These are phyloP conservation scores for Macrostomum lignano DNA, from an alignment of 1,140 invertebrate species.

Conservation along the genomic window DNA sequence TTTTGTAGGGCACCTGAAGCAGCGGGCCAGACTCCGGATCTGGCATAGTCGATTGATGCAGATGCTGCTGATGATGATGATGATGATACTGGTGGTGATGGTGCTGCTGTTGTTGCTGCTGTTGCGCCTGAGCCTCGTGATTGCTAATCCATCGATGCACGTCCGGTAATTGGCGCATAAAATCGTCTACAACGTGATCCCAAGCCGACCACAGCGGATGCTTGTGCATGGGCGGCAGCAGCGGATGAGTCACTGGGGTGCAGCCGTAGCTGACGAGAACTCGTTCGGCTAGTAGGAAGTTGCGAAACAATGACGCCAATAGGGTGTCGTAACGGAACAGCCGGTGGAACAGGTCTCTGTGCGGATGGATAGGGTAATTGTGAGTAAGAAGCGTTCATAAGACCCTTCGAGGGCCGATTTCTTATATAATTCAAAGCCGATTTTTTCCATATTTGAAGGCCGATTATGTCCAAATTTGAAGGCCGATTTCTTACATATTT, in stretches of 20 bases:
- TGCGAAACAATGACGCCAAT: conserved; percentile 85
- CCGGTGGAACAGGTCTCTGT: conserved; percentile 63
- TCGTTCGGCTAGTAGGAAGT: conserved; percentile 77
- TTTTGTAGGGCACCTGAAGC: too few relatives aligned
- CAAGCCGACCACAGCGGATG: conserved; percentile 47
- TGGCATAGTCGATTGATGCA: too few relatives aligned
- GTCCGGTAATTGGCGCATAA: conserved; percentile 53
- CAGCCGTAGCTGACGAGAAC: conserved; percentile 86
- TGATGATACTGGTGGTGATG: too few relatives aligned
- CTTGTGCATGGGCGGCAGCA: conserved; percentile 49
- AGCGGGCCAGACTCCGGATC: too few relatives aligned
- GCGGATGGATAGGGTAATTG: too few relatives aligned
- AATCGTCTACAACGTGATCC: conserved; percentile 79
- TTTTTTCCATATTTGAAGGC: too few relatives aligned
- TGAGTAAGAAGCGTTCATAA: too few relatives aligned
- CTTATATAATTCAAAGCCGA: too few relatives aligned
- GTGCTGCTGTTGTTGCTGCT: neutral
- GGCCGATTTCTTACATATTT: too few relatives aligned
- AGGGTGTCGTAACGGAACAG: conserved; percentile 70
- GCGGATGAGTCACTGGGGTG: conserved; percentile 60
- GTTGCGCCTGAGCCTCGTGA: neutral
- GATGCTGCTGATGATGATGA: too few relatives aligned
- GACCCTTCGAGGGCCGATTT: too few relatives aligned
- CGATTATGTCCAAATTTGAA: too few relatives aligned
- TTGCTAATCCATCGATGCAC: conserved; percentile 31